A percentile compares a stretch with the other conserved stretches of the same genome.
Evolutionary conservation across 2,113 vertebrate species (phyloP).

Genomic region (Protobothrops mucrosquamatus): DNA sequence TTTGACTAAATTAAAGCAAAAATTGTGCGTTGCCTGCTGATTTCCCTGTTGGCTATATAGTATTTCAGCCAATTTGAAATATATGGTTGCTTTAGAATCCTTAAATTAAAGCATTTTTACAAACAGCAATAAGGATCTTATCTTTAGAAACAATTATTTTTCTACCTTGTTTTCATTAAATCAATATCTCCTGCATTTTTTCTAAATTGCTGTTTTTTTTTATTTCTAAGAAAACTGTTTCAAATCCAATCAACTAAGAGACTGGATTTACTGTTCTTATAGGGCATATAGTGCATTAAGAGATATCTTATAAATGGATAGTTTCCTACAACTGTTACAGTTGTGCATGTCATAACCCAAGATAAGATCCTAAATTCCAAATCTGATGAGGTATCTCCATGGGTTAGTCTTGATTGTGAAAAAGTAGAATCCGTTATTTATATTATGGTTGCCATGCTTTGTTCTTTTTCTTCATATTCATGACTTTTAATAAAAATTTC

Average conservation of each 20-base stretch:
- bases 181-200: neutral
- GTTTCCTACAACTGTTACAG: neutral
- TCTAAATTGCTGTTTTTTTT: accelerated
- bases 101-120: neutral
- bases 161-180: neutral
- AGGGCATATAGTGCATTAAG: neutral
- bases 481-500: neutral
- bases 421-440: neutral
- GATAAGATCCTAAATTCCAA: neutral
- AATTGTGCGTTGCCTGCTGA: neutral
- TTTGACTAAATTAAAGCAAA: neutral
- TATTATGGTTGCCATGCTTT: neutral
- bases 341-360: neutral
- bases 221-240: neutral
- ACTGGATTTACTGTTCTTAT: neutral
- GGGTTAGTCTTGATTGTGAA: neutral
- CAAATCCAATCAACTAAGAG: neutral
- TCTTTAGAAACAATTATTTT: neutral
- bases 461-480: neutral
- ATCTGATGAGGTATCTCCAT: neutral
- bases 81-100: neutral
- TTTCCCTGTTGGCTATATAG: slow-evolving; percentile 1
- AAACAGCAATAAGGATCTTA: neutral
- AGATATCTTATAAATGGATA: neutral
- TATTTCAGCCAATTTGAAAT: neutral